These are phyloP conservation scores for Gerris buenoi DNA, from an alignment of 1,140 invertebrate genomes.

Conservation along the genomic window DNA sequence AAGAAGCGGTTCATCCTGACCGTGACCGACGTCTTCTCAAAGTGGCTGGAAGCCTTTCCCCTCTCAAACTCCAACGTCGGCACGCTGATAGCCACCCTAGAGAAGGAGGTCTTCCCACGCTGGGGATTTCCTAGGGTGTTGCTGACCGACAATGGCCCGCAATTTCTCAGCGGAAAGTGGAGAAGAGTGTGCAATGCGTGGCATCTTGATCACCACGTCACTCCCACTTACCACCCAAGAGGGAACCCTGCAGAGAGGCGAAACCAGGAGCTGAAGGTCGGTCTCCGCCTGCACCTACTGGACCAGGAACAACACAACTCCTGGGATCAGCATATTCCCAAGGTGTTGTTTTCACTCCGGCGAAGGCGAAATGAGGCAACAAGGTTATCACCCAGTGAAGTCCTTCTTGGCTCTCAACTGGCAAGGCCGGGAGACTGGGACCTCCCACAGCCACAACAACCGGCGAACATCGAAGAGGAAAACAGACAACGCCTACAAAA, in stretches of 20 bases:
- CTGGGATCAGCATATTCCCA: background rate
- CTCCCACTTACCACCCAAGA: background rate
- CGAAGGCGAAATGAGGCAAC: background rate
- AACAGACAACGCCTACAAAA: background rate
- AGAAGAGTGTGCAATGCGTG: background rate
- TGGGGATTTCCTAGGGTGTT: background rate
- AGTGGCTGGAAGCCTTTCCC: conserved; percentile 21
- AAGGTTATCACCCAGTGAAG: background rate
- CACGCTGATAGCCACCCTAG: background rate
- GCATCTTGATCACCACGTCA: background rate
- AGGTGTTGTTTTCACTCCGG: background rate
- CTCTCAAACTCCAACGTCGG: conserved; percentile 11
- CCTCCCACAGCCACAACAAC: background rate
- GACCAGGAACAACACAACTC: background rate
- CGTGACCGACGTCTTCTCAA: conserved; percentile 19
- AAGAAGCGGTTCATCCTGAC: conserved; percentile 17
- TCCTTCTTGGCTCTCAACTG: background rate
- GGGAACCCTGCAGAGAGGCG: background rate
- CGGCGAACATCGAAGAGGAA: background rate
- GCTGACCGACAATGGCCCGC: background rate
- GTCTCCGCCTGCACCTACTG: background rate
- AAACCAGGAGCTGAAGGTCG: background rate
- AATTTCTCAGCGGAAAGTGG: background rate
- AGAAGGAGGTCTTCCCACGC: background rate
- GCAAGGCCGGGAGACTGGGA: background rate